A percentile compares a stretch with the other conserved stretches of the same genome.
phyloP scores from a whole-genome alignment of 2,797 vertebrate genomes.

The Peromyscus nudipes region DNA sequence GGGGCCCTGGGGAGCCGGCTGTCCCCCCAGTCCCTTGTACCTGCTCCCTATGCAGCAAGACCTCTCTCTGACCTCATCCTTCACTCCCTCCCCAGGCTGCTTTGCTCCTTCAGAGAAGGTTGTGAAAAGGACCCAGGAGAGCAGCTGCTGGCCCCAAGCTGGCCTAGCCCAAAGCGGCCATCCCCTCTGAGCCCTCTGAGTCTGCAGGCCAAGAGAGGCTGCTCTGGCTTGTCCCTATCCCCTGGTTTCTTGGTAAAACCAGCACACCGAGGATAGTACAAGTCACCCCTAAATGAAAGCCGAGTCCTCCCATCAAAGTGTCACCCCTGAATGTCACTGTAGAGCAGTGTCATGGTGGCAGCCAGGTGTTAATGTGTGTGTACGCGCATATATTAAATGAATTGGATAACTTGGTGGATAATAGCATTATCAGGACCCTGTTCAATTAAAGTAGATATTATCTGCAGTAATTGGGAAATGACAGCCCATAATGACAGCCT shows the following conservation, averaged over 20 bases:
- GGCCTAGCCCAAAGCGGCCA: background rate
- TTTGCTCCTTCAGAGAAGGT: constrained; percentile 43
- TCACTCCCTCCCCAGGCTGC: background rate
- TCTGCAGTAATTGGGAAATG: constrained; percentile 64
- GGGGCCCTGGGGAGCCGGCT: constrained; percentile 47
- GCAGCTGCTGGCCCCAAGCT: background rate
- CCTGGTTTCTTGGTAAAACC: background rate
- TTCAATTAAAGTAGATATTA: constrained; percentile 66
- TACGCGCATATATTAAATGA: constrained; percentile 64
- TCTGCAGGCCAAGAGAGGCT: background rate
- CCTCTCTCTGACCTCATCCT: background rate
- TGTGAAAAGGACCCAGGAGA: constrained; percentile 59
- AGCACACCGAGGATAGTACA: constrained; percentile 41
- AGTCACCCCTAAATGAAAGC: constrained; percentile 67
- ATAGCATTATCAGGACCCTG: constrained; percentile 68
- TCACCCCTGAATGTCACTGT: constrained; percentile 50
- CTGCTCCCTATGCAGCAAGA: background rate
- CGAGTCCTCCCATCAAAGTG: constrained; percentile 34
- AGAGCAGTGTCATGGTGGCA: constrained; percentile 22
- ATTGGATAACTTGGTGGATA: constrained; percentile 40
- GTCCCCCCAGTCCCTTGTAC: background rate
- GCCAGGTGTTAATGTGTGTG: constrained; percentile 69
- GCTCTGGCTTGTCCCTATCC: background rate
- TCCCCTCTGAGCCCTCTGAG: background rate
- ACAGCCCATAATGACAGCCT: constrained; percentile 26